Conservation (phyloP, 2,797 vertebrate genomes). For the Mallotus villosus region DNA sequence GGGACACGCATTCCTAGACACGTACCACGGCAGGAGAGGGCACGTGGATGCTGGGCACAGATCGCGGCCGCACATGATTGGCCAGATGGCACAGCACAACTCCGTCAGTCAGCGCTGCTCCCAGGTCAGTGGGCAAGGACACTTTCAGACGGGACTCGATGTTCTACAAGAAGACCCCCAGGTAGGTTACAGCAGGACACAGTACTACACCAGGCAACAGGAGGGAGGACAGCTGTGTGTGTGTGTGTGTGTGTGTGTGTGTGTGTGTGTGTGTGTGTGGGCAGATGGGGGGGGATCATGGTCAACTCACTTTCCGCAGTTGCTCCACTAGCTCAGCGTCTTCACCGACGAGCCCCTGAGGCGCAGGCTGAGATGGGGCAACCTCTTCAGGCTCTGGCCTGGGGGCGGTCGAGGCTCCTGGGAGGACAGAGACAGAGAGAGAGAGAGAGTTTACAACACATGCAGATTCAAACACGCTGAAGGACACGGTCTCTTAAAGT, state of each 20-base stretch:
- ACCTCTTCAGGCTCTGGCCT: slow-evolving; percentile 40
- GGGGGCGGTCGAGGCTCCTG: slow-evolving; percentile 47
- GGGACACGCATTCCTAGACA: slow-evolving; percentile 18
- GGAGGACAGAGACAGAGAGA: background rate
- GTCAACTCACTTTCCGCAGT: slow-evolving; percentile 82
- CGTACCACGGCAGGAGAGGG: slow-evolving; percentile 97
- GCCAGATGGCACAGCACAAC: slow-evolving; percentile 97
- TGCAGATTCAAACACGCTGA: background rate
- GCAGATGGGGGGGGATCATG: background rate
- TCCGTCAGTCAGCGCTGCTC: slow-evolving; percentile 91
- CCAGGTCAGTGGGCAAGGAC: slow-evolving; percentile 87
- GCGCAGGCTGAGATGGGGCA: slow-evolving; percentile 51
- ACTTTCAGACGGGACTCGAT: slow-evolving; percentile 94
- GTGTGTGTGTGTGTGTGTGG: background rate
- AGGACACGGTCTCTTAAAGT: too few species aligned
- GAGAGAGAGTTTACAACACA: background rate
- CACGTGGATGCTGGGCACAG: slow-evolving; percentile 95
- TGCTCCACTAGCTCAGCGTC: slow-evolving; percentile 87
- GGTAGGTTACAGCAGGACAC: background rate
- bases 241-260: background rate
- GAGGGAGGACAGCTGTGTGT: background rate
- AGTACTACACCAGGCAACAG: background rate
- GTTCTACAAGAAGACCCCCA: slow-evolving; percentile 71
- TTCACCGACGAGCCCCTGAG: slow-evolving; percentile 75
- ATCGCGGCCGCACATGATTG: slow-evolving; percentile 95